Base-by-base conservation (phyloP, 2,888 invertebrate species). In the Ptilodon capucinus region DNA sequence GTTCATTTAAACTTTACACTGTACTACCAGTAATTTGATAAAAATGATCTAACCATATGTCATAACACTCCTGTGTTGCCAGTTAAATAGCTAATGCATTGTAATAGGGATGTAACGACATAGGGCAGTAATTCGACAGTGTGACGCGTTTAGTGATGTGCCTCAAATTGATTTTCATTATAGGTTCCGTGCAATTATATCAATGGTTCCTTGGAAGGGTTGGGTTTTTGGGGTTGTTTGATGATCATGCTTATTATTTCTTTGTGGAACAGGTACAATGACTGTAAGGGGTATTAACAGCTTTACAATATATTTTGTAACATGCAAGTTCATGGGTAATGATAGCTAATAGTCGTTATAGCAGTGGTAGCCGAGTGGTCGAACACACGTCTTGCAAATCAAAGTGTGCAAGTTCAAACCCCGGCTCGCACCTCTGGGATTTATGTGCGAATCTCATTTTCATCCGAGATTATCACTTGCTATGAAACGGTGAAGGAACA, bases 161-260 rank as follows among this genome's bases (percentile, higher is more conserved):
- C 65, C 68, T 71, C 74, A 86, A 87, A 88, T 88, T 88, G 89
- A 88, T 81, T 89, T 83, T 82, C 80, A 86, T 89, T 87, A 83
- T 64, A 74, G 71, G 76, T 74, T 71, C 46, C 57, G 48, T 57
- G 57, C 43, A 60, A 64, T 68, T 66, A 68, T n/a, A n/a, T n/a
- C n/a, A n/a, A n/a, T n/a, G n/a, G n/a, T n/a, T n/a, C n/a, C n/a
- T n/a, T n/a, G n/a, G n/a, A n/a, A n/a, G 64, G 61, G 66, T 62
- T 72, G 71, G 69, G 68, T 67, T 61, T 66, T 71, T 61, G 64
- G 63, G 57, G 64, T 60, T 51, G 55, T 51, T 62, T 61, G 57
- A 42, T 48, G 42, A 60, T 66, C 42, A 55, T 45, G 48, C 46
- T 55, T 60, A 53, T 66, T 59, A 46, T 11, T 49, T 53, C 47